Evolutionary conservation across 2,797 vertebrate species (phyloP), one percentile per base, ranked within the genome.

Genomic region (Chloroceryle inda): DNA sequence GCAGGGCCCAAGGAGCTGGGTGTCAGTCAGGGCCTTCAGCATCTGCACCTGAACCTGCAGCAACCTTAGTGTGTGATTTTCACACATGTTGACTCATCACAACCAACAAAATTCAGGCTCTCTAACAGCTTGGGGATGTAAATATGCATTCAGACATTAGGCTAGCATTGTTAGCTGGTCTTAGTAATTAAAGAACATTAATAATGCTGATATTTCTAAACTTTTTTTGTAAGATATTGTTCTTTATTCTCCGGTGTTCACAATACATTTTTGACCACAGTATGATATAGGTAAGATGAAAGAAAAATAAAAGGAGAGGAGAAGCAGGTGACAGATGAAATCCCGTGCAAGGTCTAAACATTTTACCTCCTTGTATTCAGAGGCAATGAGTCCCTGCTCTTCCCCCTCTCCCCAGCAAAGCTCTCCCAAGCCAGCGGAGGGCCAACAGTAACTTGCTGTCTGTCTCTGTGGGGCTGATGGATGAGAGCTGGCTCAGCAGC

Each of bases 361-460:
- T 62, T 56, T 82, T 27, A 40, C 3, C 13, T 29, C 22, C 12
- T 21, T 1, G 0, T 23, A n/a, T 42, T 66, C 38, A 56, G 37
- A 26, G 37, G 5, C 0, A 0, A 45, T 16, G 22, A 3, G 13
- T 56, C 16, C 35, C 42, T 0, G 0, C 50, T 33, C 7, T n/a
- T 52, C 14, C 59, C 10, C 22, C 3, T 29, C 7, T 80, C 10
- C n/a, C 9, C 22, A 76, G 21, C 14, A 21, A 88, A 80, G 12
- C 3, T 2, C 5, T 81, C 23, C 53, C 17, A 63, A 55, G 49
- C 33, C 29, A 69, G 23, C 1, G 0, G 66, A 33, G 49, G 19
- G 13, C 29, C 52, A 80, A 6, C 0, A 0, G n/a, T 3, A 1
- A n/a, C 24, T 87, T 45, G 6, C 33, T 2, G 2, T 8, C 27